Percentiles rank a stretch among this genome's conserved stretches.
phyloP scores from a whole-genome alignment of 2,888 invertebrate species.

The Ornithoptera priamus region DNA sequence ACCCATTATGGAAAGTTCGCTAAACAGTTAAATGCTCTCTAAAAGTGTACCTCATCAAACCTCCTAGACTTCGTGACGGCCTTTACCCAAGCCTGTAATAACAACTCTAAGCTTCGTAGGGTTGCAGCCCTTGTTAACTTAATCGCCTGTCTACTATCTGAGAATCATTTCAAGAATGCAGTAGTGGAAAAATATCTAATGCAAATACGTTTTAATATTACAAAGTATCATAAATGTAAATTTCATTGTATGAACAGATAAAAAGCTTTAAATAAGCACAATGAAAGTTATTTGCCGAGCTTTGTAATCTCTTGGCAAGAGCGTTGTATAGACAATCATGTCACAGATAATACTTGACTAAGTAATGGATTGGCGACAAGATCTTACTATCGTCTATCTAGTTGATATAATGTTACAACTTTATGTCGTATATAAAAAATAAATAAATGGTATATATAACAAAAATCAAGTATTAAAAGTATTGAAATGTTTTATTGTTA shows the following conservation, averaged over 20 bases:
- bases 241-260: conserved; percentile 4
- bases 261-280: conserved; percentile 3
- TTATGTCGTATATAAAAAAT: conserved; percentile 3
- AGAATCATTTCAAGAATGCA: neutral
- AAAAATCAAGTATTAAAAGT: neutral
- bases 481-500: no score
- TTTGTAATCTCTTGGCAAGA: conserved; percentile 40
- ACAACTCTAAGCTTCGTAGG: conserved; percentile 10
- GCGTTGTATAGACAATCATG: conserved; percentile 39
- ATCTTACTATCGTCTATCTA: conserved; percentile 24
- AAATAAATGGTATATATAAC: neutral
- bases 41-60: conserved; percentile 18
- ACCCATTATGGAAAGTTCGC: conserved; percentile 53
- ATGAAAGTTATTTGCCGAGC: conserved; percentile 37
- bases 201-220: neutral
- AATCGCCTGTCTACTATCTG: conserved; percentile 7
- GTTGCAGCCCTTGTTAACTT: conserved; percentile 14
- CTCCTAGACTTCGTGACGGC: conserved; percentile 26
- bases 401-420: conserved; percentile 19
- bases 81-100: conserved; percentile 16
- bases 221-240: neutral
- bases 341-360: conserved; percentile 43
- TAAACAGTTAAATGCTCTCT: conserved; percentile 39
- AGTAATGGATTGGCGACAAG: conserved; percentile 34
- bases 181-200: neutral